Conservation (phyloP, 2,888 invertebrate genomes). For the Hypolimnas misippus region DNA sequence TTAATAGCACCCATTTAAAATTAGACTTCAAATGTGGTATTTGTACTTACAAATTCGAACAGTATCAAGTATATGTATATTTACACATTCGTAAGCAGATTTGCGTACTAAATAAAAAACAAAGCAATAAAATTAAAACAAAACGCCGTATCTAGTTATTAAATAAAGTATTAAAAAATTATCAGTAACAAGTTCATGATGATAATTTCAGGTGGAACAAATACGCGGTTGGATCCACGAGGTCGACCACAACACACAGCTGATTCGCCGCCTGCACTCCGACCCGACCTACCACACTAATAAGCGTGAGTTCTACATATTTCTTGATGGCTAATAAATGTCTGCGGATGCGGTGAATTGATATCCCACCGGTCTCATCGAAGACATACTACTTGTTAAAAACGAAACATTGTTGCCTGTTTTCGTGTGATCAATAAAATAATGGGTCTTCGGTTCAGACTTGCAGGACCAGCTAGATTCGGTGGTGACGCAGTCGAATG, state of each 20-base stretch:
- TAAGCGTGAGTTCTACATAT: conserved; percentile 55
- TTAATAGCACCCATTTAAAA: background rate
- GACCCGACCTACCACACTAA: conserved; percentile 80
- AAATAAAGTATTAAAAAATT: background rate
- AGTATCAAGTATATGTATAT: too few relatives aligned
- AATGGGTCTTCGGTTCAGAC: conserved; percentile 57
- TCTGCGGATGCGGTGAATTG: too few relatives aligned
- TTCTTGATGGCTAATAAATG: too few relatives aligned
- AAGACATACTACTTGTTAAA: too few relatives aligned
- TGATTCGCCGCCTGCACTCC: conserved; percentile 81
- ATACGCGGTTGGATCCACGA: conserved; percentile 78
- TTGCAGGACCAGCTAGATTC: conserved; percentile 85
- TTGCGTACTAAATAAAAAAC: too few relatives aligned
- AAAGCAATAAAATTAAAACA: too few relatives aligned
- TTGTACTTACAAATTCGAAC: too few relatives aligned
- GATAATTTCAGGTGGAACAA: conserved; percentile 71
- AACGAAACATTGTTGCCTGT: background rate
- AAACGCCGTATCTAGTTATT: background rate
- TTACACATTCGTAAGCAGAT: too few relatives aligned
- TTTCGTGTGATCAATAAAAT: background rate
- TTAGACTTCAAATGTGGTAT: too few relatives aligned
- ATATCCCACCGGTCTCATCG: too few relatives aligned
- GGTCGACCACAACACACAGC: conserved; percentile 76
- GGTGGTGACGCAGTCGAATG: conserved; percentile 80
- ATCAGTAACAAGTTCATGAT: too few relatives aligned